Conservation (phyloP, 2,113 vertebrate species). For the Octodon degus region DNA sequence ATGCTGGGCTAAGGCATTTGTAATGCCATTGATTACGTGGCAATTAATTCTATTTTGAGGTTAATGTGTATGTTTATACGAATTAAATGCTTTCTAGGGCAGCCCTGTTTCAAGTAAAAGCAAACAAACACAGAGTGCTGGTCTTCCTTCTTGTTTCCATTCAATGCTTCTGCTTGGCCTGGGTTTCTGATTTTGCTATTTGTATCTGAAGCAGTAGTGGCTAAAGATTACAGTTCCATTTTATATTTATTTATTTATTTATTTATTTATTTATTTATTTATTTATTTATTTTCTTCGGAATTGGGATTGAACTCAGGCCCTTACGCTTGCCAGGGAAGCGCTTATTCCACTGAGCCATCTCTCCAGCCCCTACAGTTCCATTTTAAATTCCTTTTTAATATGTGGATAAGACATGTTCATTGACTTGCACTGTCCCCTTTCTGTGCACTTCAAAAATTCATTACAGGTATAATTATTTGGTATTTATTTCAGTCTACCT, state of each 20-base stretch:
- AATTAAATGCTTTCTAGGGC: slow-evolving; percentile 49
- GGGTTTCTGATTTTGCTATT: slow-evolving; percentile 63
- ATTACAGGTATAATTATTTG: slow-evolving; percentile 71
- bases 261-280: too few relatives aligned
- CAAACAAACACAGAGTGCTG: slow-evolving; percentile 64
- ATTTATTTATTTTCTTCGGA: too few relatives aligned
- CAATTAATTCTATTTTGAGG: slow-evolving; percentile 68
- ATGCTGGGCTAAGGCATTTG: slow-evolving; percentile 22
- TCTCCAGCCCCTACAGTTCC: slow-evolving; percentile 3
- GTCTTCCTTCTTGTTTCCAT: slow-evolving; percentile 46
- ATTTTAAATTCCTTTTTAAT: slow-evolving; percentile 70
- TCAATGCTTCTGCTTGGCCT: slow-evolving; percentile 28
- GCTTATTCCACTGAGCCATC: too few relatives aligned
- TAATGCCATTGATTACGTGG: slow-evolving; percentile 43
- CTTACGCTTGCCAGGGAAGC: too few relatives aligned
- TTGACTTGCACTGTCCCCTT: slow-evolving; percentile 54
- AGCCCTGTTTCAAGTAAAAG: slow-evolving; percentile 48
- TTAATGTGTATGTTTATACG: slow-evolving; percentile 55
- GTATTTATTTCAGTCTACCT: slow-evolving; percentile 63
- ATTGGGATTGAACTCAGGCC: too few relatives aligned
- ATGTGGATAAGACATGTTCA: slow-evolving; percentile 51
- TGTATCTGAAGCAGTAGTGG: slow-evolving; percentile 45
- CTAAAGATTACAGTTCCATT: slow-evolving; percentile 68
- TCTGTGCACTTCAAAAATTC: slow-evolving; percentile 59
- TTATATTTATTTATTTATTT: not conserved